Evolutionary conservation across 2,797 vertebrate genomes (phyloP).

Genomic region (Falco novaeseelandiae): DNA sequence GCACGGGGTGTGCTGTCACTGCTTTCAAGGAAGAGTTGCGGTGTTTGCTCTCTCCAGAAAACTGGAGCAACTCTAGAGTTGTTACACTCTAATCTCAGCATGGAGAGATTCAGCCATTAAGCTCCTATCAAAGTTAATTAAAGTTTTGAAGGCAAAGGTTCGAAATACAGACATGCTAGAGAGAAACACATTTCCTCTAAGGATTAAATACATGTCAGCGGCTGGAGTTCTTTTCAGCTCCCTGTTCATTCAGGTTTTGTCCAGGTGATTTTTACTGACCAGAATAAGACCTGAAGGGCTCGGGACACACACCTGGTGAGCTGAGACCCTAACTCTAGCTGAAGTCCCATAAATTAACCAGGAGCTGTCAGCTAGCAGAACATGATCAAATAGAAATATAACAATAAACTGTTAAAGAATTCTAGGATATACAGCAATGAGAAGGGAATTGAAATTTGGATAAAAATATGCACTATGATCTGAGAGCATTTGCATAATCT

Average conservation of each 20-base stretch:
- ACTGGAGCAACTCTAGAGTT: not conserved
- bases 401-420: not conserved
- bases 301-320: not conserved
- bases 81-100: not conserved
- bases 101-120: not conserved
- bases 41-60: not conserved
- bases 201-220: not conserved
- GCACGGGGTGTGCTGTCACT: not conserved
- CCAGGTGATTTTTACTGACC: not conserved
- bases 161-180: not conserved
- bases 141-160: not conserved
- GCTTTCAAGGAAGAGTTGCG: not conserved
- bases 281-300: not conserved
- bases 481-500: not conserved
- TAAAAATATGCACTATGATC: not conserved
- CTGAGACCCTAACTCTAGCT: not conserved
- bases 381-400: not conserved
- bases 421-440: not conserved
- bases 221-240: not conserved
- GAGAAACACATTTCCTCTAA: not conserved
- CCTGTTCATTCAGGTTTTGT: not conserved
- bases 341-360: not conserved
- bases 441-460: not conserved
- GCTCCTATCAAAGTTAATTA: slow-evolving; percentile 19
- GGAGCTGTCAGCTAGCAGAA: not conserved